Conservation (phyloP, 1,140 invertebrate genomes). For the Hycleus cichorii region DNA sequence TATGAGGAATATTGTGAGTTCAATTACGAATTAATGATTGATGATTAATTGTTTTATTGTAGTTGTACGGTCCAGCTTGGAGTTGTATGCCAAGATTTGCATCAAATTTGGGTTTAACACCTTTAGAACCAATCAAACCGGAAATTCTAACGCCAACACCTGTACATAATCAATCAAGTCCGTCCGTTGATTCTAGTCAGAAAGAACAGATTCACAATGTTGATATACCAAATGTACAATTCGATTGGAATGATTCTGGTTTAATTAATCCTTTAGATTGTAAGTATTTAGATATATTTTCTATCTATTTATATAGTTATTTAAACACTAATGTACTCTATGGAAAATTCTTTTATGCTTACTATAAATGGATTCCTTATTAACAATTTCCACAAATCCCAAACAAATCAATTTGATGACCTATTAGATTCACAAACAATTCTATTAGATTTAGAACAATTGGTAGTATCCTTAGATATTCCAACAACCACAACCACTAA, state of each 20-base stretch:
- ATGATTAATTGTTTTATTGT: slow-evolving; percentile 26
- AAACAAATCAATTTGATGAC: slow-evolving; percentile 21
- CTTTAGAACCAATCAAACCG: slow-evolving; percentile 65
- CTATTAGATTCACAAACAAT: slow-evolving; percentile 30
- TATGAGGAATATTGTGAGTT: slow-evolving; percentile 73
- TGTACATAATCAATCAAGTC: slow-evolving; percentile 23
- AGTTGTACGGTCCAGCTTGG: slow-evolving; percentile 74
- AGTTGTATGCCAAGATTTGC: slow-evolving; percentile 72
- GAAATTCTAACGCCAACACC: slow-evolving; percentile 34
- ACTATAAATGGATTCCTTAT: slow-evolving; percentile 26
- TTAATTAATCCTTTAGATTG: slow-evolving; percentile 58
- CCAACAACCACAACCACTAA: slow-evolving; percentile 18
- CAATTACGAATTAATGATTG: neutral
- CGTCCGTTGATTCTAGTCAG: slow-evolving; percentile 20
- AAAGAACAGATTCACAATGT: slow-evolving; percentile 1
- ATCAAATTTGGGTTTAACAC: slow-evolving; percentile 64
- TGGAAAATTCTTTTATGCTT: slow-evolving; percentile 28
- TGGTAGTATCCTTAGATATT: slow-evolving; percentile 34
- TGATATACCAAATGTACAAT: slow-evolving; percentile 54
- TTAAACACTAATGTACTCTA: slow-evolving; percentile 17
- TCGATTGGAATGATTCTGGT: slow-evolving; percentile 59
- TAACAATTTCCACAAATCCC: slow-evolving; percentile 21
- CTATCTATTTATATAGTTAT: neutral
- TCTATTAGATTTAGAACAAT: slow-evolving; percentile 37
- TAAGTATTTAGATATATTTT: slow-evolving; percentile 43